Percentiles rank a stretch among this genome's conserved stretches.
phyloP scores from a whole-genome alignment of 2,113 vertebrate genomes.

The Camelus bactrianus region DNA sequence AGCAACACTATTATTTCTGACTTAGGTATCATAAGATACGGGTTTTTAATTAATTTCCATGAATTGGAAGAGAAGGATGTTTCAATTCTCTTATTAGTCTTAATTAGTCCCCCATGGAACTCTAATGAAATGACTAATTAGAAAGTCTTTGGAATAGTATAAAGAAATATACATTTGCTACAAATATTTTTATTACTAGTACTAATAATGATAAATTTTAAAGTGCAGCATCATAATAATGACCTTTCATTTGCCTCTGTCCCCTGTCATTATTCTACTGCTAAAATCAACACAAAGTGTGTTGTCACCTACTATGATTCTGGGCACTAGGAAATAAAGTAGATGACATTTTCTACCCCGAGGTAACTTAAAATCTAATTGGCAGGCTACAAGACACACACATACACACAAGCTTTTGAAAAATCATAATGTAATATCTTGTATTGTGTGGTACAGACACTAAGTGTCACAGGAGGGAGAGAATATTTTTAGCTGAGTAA shows the following conservation, averaged over 20 bases:
- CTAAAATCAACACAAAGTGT: background rate
- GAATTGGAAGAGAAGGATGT: background rate
- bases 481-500: background rate
- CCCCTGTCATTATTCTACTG: background rate
- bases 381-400: background rate
- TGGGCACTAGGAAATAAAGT: background rate
- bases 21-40: background rate
- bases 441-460: background rate
- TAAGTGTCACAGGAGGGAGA: background rate
- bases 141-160: background rate
- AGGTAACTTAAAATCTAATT: background rate
- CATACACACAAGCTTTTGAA: background rate
- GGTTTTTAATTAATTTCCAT: background rate
- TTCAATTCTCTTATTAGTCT: background rate
- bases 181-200: background rate
- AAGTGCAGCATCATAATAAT: background rate
- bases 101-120: background rate
- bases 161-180: background rate
- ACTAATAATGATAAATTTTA: background rate
- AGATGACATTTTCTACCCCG: background rate
- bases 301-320: background rate
- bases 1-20: background rate
- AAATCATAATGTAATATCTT: background rate
- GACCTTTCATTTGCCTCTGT: background rate
- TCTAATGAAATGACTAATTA: background rate